phyloP scores from a whole-genome alignment of 2,888 invertebrate species.

The Drosophila planitibia region DNA sequence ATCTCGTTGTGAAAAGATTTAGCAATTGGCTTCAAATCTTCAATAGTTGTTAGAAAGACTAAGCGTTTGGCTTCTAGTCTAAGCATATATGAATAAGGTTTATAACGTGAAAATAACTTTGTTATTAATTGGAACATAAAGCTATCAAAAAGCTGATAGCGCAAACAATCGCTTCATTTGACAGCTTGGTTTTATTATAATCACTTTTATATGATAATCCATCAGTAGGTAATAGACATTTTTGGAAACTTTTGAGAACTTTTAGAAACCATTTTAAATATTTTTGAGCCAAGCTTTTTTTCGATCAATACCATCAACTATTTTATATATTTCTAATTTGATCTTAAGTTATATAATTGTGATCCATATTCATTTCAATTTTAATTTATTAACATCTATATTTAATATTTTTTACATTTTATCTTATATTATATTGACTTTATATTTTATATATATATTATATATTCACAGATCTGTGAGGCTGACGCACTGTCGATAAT shows the following conservation, averaged over 20 bases:
- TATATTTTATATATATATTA: not conserved
- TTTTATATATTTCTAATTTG: not conserved
- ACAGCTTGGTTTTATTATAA: not conserved
- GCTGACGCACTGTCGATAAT: slow-evolving; percentile 22
- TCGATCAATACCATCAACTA: not conserved
- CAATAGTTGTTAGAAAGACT: too few species aligned
- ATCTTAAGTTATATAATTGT: slow-evolving; percentile 2
- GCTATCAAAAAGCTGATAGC: too few species aligned
- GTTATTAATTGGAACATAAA: too few species aligned
- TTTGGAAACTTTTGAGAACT: not conserved
- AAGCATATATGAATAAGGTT: too few species aligned
- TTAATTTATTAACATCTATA: slow-evolving; percentile 46
- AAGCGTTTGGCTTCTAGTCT: too few species aligned
- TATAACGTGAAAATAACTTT: too few species aligned
- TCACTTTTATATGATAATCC: not conserved
- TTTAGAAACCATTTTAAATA: not conserved
- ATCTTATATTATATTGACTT: not conserved
- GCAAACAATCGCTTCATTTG: not conserved
- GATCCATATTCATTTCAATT: slow-evolving; percentile 45
- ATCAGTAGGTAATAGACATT: not conserved
- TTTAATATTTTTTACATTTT: not conserved
- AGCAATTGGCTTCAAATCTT: too few species aligned
- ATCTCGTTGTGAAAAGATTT: too few species aligned
- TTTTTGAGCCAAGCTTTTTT: not conserved
- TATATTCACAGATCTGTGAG: not conserved